These are phyloP conservation scores for Falco cherrug DNA, from an alignment of 2,797 vertebrate genomes.

Conservation along the genomic window DNA sequence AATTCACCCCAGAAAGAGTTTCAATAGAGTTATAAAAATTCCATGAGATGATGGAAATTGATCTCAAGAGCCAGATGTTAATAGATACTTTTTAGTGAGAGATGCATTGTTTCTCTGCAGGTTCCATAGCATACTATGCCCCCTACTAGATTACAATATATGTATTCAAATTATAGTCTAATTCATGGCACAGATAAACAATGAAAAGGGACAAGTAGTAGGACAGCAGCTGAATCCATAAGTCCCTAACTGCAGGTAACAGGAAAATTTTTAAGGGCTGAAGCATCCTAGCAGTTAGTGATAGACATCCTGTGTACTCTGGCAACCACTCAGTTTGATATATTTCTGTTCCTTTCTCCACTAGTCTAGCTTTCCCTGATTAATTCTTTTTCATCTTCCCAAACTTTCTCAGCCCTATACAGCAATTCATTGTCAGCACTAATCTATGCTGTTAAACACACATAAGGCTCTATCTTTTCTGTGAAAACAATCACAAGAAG, in stretches of 20 bases:
- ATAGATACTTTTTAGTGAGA: not conserved
- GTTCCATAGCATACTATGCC: not conserved
- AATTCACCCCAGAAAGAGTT: not conserved
- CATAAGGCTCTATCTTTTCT: not conserved
- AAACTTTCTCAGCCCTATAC: not conserved
- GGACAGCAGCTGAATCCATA: not conserved
- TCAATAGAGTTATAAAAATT: not conserved
- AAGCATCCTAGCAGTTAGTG: not conserved
- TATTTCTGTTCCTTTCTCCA: not conserved
- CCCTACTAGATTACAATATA: not conserved
- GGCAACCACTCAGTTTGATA: not conserved
- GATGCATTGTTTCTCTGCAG: not conserved
- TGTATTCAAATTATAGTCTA: not conserved
- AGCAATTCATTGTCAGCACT: not conserved
- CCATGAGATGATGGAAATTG: not conserved
- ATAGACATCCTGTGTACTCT: not conserved
- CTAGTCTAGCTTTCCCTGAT: not conserved
- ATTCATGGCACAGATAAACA: not conserved
- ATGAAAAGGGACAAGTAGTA: not conserved
- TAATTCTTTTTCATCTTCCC: not conserved
- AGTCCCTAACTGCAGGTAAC: not conserved
- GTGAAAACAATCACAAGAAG: not conserved
- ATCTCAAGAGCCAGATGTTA: not conserved
- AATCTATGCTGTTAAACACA: not conserved
- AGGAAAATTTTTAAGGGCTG: not conserved